phyloP scores from a whole-genome alignment of 2,797 vertebrate genomes.

The Enteromius mattozi region DNA sequence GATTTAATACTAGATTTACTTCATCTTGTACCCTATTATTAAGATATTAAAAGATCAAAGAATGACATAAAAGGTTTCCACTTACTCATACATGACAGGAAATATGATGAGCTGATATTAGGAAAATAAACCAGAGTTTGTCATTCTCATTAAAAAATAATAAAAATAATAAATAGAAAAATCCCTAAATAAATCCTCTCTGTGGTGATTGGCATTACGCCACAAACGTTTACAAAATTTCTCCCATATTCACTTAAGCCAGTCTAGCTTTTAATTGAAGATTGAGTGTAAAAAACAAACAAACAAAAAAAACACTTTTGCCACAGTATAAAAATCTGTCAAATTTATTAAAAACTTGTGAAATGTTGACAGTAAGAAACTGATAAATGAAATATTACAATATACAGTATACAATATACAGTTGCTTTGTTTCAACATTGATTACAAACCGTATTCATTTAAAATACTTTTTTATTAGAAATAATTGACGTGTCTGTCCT shows the following conservation, averaged over 20 bases:
- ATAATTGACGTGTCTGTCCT: not conserved
- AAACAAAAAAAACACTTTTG: not conserved
- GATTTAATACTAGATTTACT: not conserved
- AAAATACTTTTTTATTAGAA: not conserved
- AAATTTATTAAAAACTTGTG: not conserved
- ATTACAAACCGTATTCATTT: not conserved
- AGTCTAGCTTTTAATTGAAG: not conserved
- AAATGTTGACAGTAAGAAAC: not conserved
- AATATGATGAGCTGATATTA: not conserved
- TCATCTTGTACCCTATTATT: not conserved
- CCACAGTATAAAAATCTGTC: not conserved
- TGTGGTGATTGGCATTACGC: not conserved
- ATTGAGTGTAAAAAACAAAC: not conserved
- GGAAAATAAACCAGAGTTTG: not conserved
- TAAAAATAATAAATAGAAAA: too few species aligned
- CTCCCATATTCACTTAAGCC: not conserved
- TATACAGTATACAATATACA: not conserved
- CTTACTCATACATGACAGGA: not conserved
- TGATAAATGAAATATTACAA: not conserved
- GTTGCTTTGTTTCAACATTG: not conserved
- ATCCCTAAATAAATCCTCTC: too few species aligned
- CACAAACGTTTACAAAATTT: slow-evolving; percentile 6
- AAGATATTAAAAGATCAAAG: not conserved
- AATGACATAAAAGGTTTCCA: not conserved
- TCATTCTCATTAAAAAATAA: too few species aligned